phyloP scores from a whole-genome alignment of 2,888 invertebrate genomes.

The Epistrophe eligans region DNA sequence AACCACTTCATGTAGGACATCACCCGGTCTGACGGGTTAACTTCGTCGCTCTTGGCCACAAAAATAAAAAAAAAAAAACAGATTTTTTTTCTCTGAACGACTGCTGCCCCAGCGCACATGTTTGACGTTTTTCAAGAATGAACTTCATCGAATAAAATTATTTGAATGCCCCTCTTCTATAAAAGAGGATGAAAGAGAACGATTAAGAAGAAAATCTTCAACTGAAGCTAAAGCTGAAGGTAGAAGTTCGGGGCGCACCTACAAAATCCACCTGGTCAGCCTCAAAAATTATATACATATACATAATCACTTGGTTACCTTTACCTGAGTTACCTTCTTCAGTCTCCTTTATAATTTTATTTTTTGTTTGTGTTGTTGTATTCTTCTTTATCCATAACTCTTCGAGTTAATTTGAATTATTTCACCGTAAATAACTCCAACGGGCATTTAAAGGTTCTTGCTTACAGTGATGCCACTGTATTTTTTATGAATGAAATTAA shows the following conservation, averaged over 20 bases:
- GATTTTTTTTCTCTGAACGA: constrained; percentile 35
- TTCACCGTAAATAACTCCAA: constrained; percentile 82
- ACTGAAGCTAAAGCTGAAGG: constrained; percentile 22
- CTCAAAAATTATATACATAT: constrained; percentile 18
- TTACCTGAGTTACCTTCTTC: constrained; percentile 49
- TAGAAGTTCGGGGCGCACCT: constrained; percentile 67
- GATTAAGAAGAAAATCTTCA: constrained; percentile 47
- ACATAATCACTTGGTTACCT: constrained; percentile 68
- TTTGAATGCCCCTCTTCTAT: constrained; percentile 20
- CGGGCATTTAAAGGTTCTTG: constrained; percentile 68
- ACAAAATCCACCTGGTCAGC: constrained; percentile 72
- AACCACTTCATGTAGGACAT: constrained; percentile 67
- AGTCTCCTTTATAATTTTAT: constrained; percentile 35
- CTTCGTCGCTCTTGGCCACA: constrained; percentile 47
- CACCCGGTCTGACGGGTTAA: constrained; percentile 72
- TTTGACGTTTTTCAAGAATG: constrained; percentile 64
- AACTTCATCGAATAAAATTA: constrained; percentile 42
- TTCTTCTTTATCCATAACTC: constrained; percentile 69
- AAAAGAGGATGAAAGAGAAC: constrained; percentile 5
- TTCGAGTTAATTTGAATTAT: constrained; percentile 82
- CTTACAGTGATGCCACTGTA: constrained; percentile 24
- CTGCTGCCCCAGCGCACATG: constrained; percentile 39
- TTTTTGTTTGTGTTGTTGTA: constrained; percentile 1
- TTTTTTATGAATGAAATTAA: background rate
- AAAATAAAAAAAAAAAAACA: constrained; percentile 23